These are phyloP conservation scores for Premnoplex brunnescens DNA, from an alignment of 2,797 vertebrate species.

Conservation along the genomic window DNA sequence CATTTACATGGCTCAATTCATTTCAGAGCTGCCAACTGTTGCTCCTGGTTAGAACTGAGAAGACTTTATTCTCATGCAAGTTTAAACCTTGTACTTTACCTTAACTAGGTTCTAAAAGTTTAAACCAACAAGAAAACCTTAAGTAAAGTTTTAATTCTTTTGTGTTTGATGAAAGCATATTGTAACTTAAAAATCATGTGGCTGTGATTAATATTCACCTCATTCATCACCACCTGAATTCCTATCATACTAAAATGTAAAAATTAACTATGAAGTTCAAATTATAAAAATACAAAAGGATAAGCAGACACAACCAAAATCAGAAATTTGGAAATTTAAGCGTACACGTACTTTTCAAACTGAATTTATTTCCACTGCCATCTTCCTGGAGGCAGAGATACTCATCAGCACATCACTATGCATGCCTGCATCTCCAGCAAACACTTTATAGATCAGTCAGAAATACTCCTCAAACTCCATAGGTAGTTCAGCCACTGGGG, in stretches of 20 bases:
- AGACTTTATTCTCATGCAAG: neutral
- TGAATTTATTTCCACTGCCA: neutral
- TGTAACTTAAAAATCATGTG: neutral
- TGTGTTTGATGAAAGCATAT: neutral
- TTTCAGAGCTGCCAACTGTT: neutral
- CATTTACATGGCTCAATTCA: neutral
- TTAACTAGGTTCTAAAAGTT: neutral
- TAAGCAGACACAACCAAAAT: neutral
- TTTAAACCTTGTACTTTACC: neutral
- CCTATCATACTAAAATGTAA: neutral
- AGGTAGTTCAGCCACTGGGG: neutral
- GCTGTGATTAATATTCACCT: neutral
- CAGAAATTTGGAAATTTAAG: neutral
- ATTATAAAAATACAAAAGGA: neutral
- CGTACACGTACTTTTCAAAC: neutral
- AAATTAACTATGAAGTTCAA: neutral
- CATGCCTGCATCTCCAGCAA: neutral
- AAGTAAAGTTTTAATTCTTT: neutral
- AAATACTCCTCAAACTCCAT: neutral
- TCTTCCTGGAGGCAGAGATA: neutral
- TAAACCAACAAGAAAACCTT: neutral
- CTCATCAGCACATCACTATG: neutral
- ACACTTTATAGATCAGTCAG: fast-evolving
- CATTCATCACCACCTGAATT: neutral
- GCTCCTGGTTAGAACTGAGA: neutral